Evolutionary conservation across 2,888 invertebrate species (phyloP), one percentile per base, ranked within the genome.

Genomic region (Cerastis leucographa): DNA sequence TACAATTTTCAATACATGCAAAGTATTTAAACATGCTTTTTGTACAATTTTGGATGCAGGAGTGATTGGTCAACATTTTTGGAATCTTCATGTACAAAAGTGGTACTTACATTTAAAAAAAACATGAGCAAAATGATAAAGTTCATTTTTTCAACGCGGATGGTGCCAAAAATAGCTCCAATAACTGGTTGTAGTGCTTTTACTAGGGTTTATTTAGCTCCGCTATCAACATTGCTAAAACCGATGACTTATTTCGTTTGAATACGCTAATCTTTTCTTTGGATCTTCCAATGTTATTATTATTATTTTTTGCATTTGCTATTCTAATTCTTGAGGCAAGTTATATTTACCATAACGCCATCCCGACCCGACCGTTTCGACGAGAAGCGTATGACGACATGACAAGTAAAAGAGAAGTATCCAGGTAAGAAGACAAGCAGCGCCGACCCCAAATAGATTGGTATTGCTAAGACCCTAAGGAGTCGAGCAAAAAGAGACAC

Each of bases 1-100:
- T 72, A 83, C 81, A 84, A 71, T 73, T 71, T 80, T 25, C n/a
- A 68, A 56, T 44, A 35, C 81, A 81, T 81, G 85, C 81, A 66
- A 65, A 76, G 22, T 44, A 29, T 22, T 14, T 51, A 54, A 71
- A 49, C 85, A 77, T 81, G 82, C 77, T 49, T 56, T 44, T 62
- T 64, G 17, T 42, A 54, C 17, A 72, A 71, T 66, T 72, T 67
- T 72, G 81, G 67, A 73, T 81, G 83, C 59, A 72, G 72, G 72
- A 73, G 81, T 62, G 62, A 84, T 46, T 14, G 2, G 42, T 22
- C n/a, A 51, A 14, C 0, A 11, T 46, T 29, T 17, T 35, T 35
- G 1, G 1, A 35, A 35, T 35, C 35, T 35, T 35, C 35, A 35
- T 35, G 35, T 35, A 35, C 35, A 35, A 35, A 2, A 35, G 35